phyloP scores from a whole-genome alignment of 2,888 invertebrate genomes.

The Acanthosepion esculentum region DNA sequence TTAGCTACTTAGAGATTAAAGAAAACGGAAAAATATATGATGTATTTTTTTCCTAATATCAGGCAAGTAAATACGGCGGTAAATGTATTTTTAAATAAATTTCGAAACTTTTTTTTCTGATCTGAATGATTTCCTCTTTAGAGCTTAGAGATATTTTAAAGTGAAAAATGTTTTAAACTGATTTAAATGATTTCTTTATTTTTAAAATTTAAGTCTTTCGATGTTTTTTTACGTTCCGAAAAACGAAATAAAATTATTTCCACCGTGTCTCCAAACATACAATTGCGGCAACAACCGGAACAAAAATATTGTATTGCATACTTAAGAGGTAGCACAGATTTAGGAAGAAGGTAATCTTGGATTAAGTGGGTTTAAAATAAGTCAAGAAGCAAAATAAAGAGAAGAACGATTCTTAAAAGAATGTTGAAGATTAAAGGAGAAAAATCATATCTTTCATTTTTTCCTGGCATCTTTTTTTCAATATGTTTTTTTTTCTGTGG shows the following conservation, averaged over 20 bases:
- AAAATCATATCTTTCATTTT: not conserved
- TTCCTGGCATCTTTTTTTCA: not conserved
- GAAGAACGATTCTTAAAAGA: not conserved
- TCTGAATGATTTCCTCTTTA: not conserved
- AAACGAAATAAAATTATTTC: not conserved
- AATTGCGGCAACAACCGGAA: not conserved
- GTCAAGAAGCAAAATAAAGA: not conserved
- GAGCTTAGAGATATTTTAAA: not conserved
- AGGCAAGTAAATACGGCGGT: not conserved
- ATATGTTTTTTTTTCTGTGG: not conserved
- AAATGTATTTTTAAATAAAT: not conserved
- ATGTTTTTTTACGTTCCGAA: not conserved
- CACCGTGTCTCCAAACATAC: not conserved
- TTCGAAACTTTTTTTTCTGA: not conserved
- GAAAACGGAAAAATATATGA: not conserved
- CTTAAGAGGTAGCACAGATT: conserved; percentile 4
- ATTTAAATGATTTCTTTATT: not conserved
- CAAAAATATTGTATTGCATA: not conserved
- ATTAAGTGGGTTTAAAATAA: conserved; percentile 16
- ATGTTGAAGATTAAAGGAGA: not conserved
- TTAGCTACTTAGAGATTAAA: not conserved
- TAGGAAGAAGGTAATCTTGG: not conserved
- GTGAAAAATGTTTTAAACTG: not conserved
- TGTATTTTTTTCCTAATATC: not conserved
- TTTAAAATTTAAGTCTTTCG: not conserved